A percentile compares a stretch with the other conserved stretches of the same genome.
phyloP scores from a whole-genome alignment of 2,113 vertebrate species.

The Oceanites oceanicus region DNA sequence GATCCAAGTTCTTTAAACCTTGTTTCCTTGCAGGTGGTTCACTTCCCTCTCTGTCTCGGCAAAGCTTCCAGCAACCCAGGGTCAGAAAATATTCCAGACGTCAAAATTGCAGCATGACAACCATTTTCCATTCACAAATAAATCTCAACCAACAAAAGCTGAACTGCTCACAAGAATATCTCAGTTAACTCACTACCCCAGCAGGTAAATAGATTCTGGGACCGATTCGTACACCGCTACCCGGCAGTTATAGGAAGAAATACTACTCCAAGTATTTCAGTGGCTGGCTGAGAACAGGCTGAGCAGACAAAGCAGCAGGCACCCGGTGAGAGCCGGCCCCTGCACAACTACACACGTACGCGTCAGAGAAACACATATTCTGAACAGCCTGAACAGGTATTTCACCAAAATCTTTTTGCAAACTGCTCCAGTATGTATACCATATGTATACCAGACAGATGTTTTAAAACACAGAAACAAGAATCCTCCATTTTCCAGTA shows the following conservation, averaged over 20 bases:
- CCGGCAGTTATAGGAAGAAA: background rate
- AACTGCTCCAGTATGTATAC: background rate
- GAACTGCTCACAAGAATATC: background rate
- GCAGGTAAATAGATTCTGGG: background rate
- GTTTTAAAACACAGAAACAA: background rate
- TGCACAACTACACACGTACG: background rate
- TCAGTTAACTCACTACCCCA: background rate
- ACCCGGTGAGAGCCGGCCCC: accelerated
- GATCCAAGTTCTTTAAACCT: background rate
- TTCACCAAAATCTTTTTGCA: background rate
- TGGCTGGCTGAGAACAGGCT: background rate
- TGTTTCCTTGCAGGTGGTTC: background rate
- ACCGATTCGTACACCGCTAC: background rate
- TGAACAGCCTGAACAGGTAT: background rate
- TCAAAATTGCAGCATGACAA: accelerated
- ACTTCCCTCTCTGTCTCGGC: background rate
- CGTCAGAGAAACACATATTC: background rate
- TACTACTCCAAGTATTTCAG: background rate
- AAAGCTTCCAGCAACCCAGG: background rate
- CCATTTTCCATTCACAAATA: background rate
- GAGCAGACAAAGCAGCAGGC: background rate
- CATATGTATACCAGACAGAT: background rate
- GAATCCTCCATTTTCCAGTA: background rate
- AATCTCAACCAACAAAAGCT: background rate
- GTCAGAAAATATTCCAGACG: background rate